Percentiles rank a stretch among this genome's conserved stretches.
Evolutionary conservation across 1,140 invertebrate species (phyloP).

Genomic region (Trypoxylus dichotomus): DNA sequence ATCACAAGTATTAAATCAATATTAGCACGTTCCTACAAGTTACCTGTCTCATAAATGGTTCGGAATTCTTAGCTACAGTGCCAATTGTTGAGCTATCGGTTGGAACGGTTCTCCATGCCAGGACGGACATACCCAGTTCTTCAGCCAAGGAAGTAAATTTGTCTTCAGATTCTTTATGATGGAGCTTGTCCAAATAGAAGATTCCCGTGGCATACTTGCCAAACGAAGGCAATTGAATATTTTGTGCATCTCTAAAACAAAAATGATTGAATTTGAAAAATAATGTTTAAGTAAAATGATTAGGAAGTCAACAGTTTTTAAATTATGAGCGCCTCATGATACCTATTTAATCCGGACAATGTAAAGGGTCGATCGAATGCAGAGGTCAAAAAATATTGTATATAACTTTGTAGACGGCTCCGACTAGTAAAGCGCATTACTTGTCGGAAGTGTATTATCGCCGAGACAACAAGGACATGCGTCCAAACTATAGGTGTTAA

Average conservation of each 20-base stretch:
- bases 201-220: conserved; percentile 96
- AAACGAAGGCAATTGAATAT: conserved; percentile 78
- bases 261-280: conserved; percentile 27
- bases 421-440: too few species aligned
- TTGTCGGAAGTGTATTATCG: too few species aligned
- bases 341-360: too few species aligned
- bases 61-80: conserved; percentile 86
- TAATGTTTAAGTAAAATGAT: too few species aligned
- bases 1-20: neutral
- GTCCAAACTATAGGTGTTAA: too few species aligned
- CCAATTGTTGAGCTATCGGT: conserved; percentile 85
- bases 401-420: too few species aligned
- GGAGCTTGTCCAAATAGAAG: conserved; percentile 85
- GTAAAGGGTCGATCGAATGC: too few species aligned
- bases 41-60: conserved; percentile 91
- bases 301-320: too few species aligned
- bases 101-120: conserved; percentile 92
- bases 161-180: conserved; percentile 78
- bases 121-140: conserved; percentile 76
- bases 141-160: conserved; percentile 80
- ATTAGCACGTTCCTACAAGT: neutral
- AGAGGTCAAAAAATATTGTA: too few species aligned
- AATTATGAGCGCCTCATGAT: too few species aligned
- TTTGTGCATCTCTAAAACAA: conserved; percentile 68
- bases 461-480: too few species aligned